These are phyloP conservation scores for Nesidiocoris tenuis DNA, from an alignment of 2,888 invertebrate genomes.

Conservation along the genomic window DNA sequence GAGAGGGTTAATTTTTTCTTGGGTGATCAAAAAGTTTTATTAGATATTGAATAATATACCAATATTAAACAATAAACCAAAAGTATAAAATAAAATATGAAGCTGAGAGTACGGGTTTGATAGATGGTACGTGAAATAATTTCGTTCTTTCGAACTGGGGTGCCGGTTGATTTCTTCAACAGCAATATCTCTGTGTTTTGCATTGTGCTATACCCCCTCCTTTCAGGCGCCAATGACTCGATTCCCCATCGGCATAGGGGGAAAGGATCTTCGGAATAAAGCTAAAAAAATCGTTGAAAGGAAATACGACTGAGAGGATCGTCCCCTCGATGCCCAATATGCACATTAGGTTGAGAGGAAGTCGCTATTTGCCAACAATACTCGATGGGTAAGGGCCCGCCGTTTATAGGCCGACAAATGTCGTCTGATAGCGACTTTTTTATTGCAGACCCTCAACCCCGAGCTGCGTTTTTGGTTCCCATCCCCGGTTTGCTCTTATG, in stretches of 20 bases:
- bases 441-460: constrained; percentile 8
- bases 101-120: no score
- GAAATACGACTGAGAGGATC: constrained; percentile 37
- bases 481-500: constrained; percentile 17
- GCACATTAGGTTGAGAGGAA: constrained; percentile 44
- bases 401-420: constrained; percentile 42
- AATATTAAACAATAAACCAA: no score
- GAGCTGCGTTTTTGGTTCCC: constrained; percentile 7
- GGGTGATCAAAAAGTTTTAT: no score
- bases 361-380: constrained; percentile 44
- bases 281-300: constrained; percentile 35
- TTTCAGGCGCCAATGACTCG: neutral
- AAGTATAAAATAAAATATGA: no score
- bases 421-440: constrained; percentile 39
- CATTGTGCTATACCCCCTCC: neutral
- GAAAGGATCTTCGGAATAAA: neutral
- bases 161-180: no score
- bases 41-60: no score
- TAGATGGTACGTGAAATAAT: no score
- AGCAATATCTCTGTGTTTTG: neutral
- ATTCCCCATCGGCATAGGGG: neutral
- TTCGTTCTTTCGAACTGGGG: no score
- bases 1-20: no score
- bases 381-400: constrained; percentile 25
- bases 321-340: constrained; percentile 25